These are phyloP conservation scores for Tichodroma muraria DNA, from an alignment of 2,113 vertebrate species.

Conservation along the genomic window DNA sequence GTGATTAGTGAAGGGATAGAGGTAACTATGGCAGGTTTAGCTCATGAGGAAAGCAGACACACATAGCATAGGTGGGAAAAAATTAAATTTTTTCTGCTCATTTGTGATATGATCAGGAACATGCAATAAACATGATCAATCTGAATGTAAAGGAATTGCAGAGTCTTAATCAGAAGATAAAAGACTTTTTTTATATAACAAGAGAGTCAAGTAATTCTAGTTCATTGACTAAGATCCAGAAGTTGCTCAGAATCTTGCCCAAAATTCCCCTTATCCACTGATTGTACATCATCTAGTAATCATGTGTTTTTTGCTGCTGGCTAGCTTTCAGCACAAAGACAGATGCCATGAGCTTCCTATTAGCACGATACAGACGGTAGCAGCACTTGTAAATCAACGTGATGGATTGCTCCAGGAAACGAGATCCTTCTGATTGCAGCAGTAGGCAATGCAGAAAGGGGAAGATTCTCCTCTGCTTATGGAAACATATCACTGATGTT, in stretches of 20 bases:
- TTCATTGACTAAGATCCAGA: background rate
- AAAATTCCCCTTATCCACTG: background rate
- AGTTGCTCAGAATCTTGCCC: background rate
- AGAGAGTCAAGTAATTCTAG: background rate
- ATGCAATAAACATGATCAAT: background rate
- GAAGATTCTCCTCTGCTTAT: background rate
- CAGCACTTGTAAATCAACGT: constrained; percentile 43
- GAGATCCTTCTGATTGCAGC: background rate
- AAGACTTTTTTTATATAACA: background rate
- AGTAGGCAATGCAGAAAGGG: background rate
- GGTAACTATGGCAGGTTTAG: background rate
- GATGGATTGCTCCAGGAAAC: background rate
- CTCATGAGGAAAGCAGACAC: background rate
- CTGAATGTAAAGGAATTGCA: background rate
- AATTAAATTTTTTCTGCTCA: background rate
- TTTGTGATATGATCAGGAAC: background rate
- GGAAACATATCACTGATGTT: background rate
- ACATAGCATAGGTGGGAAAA: background rate
- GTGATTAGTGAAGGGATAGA: background rate
- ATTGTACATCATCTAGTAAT: background rate
- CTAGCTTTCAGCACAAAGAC: background rate
- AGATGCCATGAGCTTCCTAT: constrained; percentile 31
- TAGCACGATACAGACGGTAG: background rate
- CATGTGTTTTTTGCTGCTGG: background rate
- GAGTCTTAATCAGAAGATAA: background rate